phyloP scores from a whole-genome alignment of 2,797 vertebrate species.

The Petrocephalus schoutedeni region DNA sequence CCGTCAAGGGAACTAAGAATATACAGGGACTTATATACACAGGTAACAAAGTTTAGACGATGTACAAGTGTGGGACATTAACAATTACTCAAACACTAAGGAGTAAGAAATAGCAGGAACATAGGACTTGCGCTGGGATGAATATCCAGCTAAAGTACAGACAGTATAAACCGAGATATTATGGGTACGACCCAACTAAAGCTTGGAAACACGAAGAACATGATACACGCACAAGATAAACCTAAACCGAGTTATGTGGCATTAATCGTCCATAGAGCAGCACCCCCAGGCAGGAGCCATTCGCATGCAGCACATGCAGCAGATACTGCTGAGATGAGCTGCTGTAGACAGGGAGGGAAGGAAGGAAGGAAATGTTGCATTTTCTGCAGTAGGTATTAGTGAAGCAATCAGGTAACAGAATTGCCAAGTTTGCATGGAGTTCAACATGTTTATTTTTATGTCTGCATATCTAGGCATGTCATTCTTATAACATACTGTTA shows the following conservation, averaged over 20 bases:
- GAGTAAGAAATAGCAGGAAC: not conserved
- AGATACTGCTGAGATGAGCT: not conserved
- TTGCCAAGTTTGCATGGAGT: not conserved
- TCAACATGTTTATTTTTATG: not conserved
- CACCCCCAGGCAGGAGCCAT: not conserved
- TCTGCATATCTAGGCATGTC: not conserved
- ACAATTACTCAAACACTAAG: not conserved
- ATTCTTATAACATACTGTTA: not conserved
- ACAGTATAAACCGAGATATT: not conserved
- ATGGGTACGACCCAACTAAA: not conserved
- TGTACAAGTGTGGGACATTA: not conserved
- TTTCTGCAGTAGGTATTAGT: not conserved
- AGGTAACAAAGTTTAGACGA: not conserved
- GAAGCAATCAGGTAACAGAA: not conserved
- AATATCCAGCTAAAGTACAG: not conserved
- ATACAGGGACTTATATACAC: not conserved
- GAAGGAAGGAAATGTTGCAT: too few species aligned
- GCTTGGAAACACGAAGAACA: not conserved
- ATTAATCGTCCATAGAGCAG: not conserved
- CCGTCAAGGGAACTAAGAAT: not conserved
- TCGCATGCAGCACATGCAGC: not conserved
- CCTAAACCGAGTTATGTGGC: not conserved
- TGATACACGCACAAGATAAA: not conserved
- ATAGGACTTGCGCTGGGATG: not conserved
- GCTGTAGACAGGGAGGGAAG: not conserved